These are phyloP conservation scores for Gonatopus flavifemur DNA, from an alignment of 1,140 invertebrate genomes.

Conservation along the genomic window DNA sequence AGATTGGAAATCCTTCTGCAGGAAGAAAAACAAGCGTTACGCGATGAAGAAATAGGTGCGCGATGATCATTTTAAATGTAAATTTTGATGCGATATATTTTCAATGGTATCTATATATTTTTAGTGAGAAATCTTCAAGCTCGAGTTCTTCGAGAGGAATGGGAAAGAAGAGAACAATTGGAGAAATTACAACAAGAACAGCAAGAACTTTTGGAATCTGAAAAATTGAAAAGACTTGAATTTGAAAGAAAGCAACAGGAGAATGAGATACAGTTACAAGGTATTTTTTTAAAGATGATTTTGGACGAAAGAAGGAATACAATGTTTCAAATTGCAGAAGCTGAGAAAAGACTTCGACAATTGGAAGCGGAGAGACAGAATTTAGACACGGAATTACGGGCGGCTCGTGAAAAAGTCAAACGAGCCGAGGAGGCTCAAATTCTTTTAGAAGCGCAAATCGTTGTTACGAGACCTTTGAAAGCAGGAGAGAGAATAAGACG, in stretches of 20 bases:
- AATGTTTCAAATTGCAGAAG: constrained; percentile 60
- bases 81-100: constrained; percentile 1
- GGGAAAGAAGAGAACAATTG: constrained; percentile 77
- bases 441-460: constrained; percentile 65
- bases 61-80: too few relatives aligned
- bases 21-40: constrained; percentile 79
- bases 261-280: constrained; percentile 70
- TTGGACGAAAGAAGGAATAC: constrained; percentile 3
- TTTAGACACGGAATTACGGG: constrained; percentile 68
- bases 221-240: constrained; percentile 71
- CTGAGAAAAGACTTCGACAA: constrained; percentile 65
- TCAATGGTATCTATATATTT: constrained; percentile 11
- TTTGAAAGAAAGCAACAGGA: constrained; percentile 71
- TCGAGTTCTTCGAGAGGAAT: constrained; percentile 78
- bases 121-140: constrained; percentile 46
- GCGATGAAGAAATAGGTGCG: constrained; percentile 78
- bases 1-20: constrained; percentile 71
- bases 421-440: constrained; percentile 69
- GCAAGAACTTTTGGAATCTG: constrained; percentile 69
- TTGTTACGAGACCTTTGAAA: constrained; percentile 46
- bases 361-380: constrained; percentile 69
- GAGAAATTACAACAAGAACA: constrained; percentile 78
- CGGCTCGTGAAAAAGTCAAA: constrained; percentile 68
- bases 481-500: constrained; percentile 58
- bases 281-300: constrained; percentile 47